Evolutionary conservation across 2,797 vertebrate species (phyloP), one percentile per base, ranked within the genome.

Genomic region (Cyclopterus lumpus): DNA sequence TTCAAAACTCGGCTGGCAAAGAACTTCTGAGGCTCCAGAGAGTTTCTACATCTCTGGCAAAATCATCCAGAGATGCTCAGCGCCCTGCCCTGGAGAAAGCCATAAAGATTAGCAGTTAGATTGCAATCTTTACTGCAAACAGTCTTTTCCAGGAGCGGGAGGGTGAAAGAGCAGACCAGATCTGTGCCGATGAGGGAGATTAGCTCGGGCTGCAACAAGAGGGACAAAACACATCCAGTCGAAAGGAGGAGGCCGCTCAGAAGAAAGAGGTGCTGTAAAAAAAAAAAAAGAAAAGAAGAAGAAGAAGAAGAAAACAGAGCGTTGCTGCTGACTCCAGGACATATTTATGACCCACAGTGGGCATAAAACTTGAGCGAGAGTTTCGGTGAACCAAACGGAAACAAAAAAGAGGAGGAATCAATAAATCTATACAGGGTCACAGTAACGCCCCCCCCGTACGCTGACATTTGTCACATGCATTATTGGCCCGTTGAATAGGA

Each of bases 71-170:
- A 80, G 48, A 65, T 78, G 81, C 91, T 80, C 78, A 5, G 71
- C 67, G 84, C 80, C 79, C 81, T 76, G 75, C 86, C 85, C 84
- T 3, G 76, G 84, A 91, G 90, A 85, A 90, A 89, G 82, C 82
- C 85, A 71, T 90, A 89, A 91, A 93, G 92, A 93, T 93, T 90
- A 92, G 88, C 88, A 79, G 86, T 91, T 90, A 92, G 93, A 93
- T 93, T 89, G 75, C 77, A 83, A 92, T 93, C 91, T 93, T 92
- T 89, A 91, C 90, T 88, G 88, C 91, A 92, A 92, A 92, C 91
- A 90, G 83, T 81, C 79, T 85, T 65, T 55, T 86, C 78, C 63
- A 62, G 72, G 88, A 81, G 87, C n/a, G 77, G 67, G 74, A 55
- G 80, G 79, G 80, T 77, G 80, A 84, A 80, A 84, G 87, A 81